Percentiles rank a stretch among this genome's conserved stretches.
These are phyloP conservation scores for Anarsia innoxiella DNA, from an alignment of 2,888 invertebrate genomes.

Conservation along the genomic window DNA sequence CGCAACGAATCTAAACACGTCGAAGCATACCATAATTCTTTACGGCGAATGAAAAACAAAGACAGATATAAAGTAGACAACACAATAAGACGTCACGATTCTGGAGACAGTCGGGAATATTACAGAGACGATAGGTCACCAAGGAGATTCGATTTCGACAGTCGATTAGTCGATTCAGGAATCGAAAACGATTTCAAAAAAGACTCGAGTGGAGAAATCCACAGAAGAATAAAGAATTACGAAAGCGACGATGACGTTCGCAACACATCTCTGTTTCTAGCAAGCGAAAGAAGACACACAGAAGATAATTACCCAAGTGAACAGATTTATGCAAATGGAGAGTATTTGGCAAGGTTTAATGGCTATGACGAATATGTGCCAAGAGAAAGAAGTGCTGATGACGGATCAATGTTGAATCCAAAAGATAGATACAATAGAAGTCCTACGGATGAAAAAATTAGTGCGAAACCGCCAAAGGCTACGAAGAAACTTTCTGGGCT, in stretches of 20 bases:
- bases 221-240: constrained; percentile 51
- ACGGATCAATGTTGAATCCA: constrained; percentile 80
- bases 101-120: constrained; percentile 69
- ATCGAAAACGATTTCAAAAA: constrained; percentile 87
- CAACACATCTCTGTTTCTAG: constrained; percentile 80
- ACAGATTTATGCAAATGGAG: constrained; percentile 63
- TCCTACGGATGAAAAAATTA: constrained; percentile 68
- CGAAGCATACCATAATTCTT: constrained; percentile 76
- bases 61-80: constrained; percentile 49
- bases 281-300: constrained; percentile 83
- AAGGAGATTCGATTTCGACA: constrained; percentile 70
- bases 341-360: constrained; percentile 54
- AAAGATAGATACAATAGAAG: constrained; percentile 77
- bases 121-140: constrained; percentile 60
- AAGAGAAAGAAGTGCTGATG: constrained; percentile 77
- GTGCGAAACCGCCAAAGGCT: constrained; percentile 75
- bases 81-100: constrained; percentile 57
- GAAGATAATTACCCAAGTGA: constrained; percentile 76
- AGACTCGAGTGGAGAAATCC: constrained; percentile 78
- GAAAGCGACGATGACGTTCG: constrained; percentile 83
- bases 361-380: constrained; percentile 44
- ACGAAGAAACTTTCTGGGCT: constrained; percentile 81
- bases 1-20: constrained; percentile 49
- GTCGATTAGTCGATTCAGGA: constrained; percentile 83
- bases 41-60: constrained; percentile 75